phyloP scores from a whole-genome alignment of 2,888 invertebrate genomes.

The Leptinotarsa juncta region DNA sequence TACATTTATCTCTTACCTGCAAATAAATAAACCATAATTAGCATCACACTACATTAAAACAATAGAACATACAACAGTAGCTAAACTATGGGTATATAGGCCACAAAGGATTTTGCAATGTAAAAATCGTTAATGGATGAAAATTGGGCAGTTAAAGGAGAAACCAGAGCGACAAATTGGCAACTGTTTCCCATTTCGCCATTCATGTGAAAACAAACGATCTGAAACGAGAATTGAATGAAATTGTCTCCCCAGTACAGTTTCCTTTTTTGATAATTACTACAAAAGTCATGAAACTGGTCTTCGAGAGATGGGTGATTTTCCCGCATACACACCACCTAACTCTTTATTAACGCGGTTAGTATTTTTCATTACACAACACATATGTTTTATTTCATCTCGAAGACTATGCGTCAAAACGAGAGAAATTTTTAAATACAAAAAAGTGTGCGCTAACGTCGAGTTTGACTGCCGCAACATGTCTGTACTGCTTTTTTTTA shows the following conservation, averaged over 20 bases:
- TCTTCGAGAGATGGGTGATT: too few relatives aligned
- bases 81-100: background rate
- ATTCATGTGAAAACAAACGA: background rate
- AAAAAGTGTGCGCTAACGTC: too few relatives aligned
- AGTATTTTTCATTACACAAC: too few relatives aligned
- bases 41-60: background rate
- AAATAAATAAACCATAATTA: background rate
- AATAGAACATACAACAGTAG: background rate
- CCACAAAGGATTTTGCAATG: conserved; percentile 1
- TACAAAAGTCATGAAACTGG: too few relatives aligned
- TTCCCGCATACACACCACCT: too few relatives aligned
- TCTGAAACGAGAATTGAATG: background rate
- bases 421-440: too few relatives aligned
- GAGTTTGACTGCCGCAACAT: too few relatives aligned
- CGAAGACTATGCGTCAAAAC: too few relatives aligned
- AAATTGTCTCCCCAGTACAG: background rate
- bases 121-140: background rate
- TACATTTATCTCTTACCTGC: background rate
- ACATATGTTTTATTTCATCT: too few relatives aligned
- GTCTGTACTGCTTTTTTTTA: too few relatives aligned
- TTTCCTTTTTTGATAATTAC: too few relatives aligned
- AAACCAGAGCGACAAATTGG: conserved; percentile 3
- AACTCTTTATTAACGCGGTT: too few relatives aligned
- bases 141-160: background rate
- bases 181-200: background rate